Evolutionary conservation across 1,140 invertebrate genomes (phyloP).

Genomic region (Apis mellifera): Amel_HAv3.1 CM009946.2:2530001-2530500

Average conservation of each 20-base stretch:
- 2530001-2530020: too few relatives aligned
- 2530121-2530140: neutral
- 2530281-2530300: slow-evolving; percentile 68
- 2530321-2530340: slow-evolving; percentile 69
- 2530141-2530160: neutral
- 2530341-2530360: neutral
- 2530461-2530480: neutral
- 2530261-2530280: slow-evolving; percentile 78
- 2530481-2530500: too few relatives aligned
- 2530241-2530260: slow-evolving; percentile 72
- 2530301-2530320: slow-evolving; percentile 79
- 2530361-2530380: neutral
- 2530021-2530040: too few relatives aligned
- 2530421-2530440: neutral
- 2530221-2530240: slow-evolving; percentile 50
- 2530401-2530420: neutral
- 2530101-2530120: slow-evolving; percentile 56
- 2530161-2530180: slow-evolving; percentile 10
- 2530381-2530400: neutral
- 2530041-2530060: too few relatives aligned
- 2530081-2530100: neutral
- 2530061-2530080: too few relatives aligned
- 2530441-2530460: neutral
- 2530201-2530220: slow-evolving; percentile 55
- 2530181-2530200: slow-evolving; percentile 57